These are phyloP conservation scores for Scaptomyza hsui DNA, from an alignment of 1,140 invertebrate species.

Conservation along the genomic window DNA sequence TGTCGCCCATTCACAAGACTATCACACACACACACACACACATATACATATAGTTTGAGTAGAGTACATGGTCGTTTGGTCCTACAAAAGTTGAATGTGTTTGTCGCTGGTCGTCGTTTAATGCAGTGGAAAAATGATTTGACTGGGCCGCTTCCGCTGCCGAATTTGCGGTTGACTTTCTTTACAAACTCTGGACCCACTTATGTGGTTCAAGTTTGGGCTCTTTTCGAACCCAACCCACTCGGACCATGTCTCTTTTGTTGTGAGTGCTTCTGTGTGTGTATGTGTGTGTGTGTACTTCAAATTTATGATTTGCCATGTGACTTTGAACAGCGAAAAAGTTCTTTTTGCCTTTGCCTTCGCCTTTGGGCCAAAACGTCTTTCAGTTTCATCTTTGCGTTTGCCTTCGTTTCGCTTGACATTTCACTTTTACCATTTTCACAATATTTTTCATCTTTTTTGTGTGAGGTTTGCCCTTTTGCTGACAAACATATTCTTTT, in stretches of 20 bases:
- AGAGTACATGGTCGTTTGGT: conserved; percentile 19
- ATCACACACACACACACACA: conserved; percentile 5
- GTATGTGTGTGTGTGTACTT: conserved; percentile 47
- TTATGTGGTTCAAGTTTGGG: conserved; percentile 33
- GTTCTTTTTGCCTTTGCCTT: conserved; percentile 19
- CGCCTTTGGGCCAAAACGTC: conserved; percentile 6
- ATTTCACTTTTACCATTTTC: conserved; percentile 73
- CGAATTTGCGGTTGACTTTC: conserved; percentile 63
- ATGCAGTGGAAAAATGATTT: conserved; percentile 82
- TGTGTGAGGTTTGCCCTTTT: conserved; percentile 47
- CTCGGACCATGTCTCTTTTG: conserved; percentile 28
- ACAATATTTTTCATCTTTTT: conserved; percentile 56
- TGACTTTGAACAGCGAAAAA: conserved; percentile 72
- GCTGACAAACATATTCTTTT: conserved; percentile 62
- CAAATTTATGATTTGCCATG: conserved; percentile 78
- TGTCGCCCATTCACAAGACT: conserved; percentile 30
- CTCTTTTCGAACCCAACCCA: conserved; percentile 6
- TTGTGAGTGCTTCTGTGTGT: conserved; percentile 19
- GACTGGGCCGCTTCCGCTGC: conserved; percentile 59
- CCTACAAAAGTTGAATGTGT: conserved; percentile 7
- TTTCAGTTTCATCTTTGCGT: conserved; percentile 32
- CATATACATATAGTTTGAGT: conserved; percentile 7
- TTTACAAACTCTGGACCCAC: conserved; percentile 41
- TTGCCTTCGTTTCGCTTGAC: conserved; percentile 71
- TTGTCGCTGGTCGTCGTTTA: conserved; percentile 57